Base-by-base conservation (phyloP, 2,113 vertebrate genomes). In the Eonycteris spelaea region DNA sequence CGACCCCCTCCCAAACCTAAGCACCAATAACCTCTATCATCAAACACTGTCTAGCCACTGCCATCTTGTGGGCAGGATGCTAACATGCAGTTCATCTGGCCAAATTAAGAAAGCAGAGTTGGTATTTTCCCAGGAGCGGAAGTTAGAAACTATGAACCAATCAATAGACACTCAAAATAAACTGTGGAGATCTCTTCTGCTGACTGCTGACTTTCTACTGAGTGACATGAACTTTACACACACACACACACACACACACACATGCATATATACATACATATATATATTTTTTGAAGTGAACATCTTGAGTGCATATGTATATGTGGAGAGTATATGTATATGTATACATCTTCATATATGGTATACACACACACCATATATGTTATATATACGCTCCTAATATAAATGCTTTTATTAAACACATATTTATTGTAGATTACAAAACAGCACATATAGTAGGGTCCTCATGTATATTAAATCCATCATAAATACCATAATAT, bases 1-100 rank as follows among this genome's bases (percentile, higher is more conserved):
- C 15, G 51, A 14, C 75, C 59, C 11, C 21, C 21, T 26, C 59
- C 59, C 6, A 48, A 74, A 68, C 11, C 33, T 82, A 53, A 55
- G 59, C 33, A 74, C 68, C 71, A 80, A 61, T 0, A 19, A n/a
- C 74, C 84, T 91, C 77, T 90, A 9, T 70, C 26, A 8, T 89
- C 86, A 2, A 84, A 98, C 80, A 68, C 97, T 95, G 97, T 98
- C 93, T 96, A 9, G 1, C 91, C 95, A 97, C 94, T 98, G 98
- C 98, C 98, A 98, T 98, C 98, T 98, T 96, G 98, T 98, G 98
- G 98, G 2, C 96, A 97, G 86, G 74, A 86, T 0, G 0, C 16
- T 59, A 82, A 18, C 53, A 24, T 86, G 68, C 96, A 86, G 48
- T 35, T 61, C 45, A 51, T 80, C 22, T 11, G 59, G 12, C 35